These are phyloP conservation scores for Pangasius krempfi DNA, from an alignment of 2,797 vertebrate genomes.

Conservation along the genomic window DNA sequence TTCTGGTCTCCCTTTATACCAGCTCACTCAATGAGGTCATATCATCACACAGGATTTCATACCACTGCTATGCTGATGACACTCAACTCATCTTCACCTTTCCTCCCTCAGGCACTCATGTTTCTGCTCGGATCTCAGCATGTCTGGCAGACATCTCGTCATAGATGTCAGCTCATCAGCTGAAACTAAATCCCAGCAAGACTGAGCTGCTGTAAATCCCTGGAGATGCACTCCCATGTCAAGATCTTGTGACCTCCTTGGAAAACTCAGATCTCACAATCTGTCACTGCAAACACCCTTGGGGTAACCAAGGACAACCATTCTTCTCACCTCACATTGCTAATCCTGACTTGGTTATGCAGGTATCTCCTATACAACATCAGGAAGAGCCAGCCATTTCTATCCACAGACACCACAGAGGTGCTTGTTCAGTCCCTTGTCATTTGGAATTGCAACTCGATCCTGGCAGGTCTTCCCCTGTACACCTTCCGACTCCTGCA, in stretches of 20 bases:
- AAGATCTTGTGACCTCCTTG: neutral
- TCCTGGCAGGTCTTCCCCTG: neutral
- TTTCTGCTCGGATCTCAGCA: neutral
- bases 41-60: neutral
- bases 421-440: neutral
- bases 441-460: neutral
- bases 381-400: neutral
- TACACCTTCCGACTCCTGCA: neutral
- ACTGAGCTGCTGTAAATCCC: neutral
- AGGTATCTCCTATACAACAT: neutral
- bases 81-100: neutral
- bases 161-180: conserved; percentile 9
- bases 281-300: conserved; percentile 11
- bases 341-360: neutral
- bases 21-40: neutral
- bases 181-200: neutral
- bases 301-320: neutral
- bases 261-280: neutral
- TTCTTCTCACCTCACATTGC: neutral
- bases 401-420: too few species aligned
- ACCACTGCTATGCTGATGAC: neutral
- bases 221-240: neutral
- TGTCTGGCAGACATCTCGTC: conserved; percentile 12
- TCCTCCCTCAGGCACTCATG: neutral
- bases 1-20: neutral